Percentiles rank a stretch among this genome's conserved stretches.
These are phyloP conservation scores for Morpho deidamia DNA, from an alignment of 2,888 invertebrate genomes.

Conservation along the genomic window DNA sequence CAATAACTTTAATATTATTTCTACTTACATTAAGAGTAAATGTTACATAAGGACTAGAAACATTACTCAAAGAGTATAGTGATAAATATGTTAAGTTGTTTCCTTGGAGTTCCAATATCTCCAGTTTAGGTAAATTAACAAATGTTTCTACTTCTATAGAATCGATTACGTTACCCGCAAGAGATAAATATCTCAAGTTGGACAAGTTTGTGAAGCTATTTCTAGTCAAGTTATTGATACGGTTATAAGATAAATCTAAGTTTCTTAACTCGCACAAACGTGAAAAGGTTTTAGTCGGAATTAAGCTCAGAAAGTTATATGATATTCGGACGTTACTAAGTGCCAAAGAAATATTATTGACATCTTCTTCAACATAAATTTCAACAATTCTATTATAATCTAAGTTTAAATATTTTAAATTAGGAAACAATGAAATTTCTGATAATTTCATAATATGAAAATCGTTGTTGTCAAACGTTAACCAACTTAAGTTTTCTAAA, in stretches of 20 bases:
- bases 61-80: conserved; percentile 82
- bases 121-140: conserved; percentile 85
- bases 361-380: conserved; percentile 83
- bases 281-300: conserved; percentile 84
- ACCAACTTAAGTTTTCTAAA: conserved; percentile 86
- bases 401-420: conserved; percentile 88
- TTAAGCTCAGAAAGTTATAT: conserved; percentile 85
- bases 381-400: conserved; percentile 89
- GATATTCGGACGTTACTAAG: conserved; percentile 89
- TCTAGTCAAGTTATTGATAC: conserved; percentile 83
- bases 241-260: conserved; percentile 88
- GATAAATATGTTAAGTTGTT: conserved; percentile 85
- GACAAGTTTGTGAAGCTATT: conserved; percentile 88
- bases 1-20: conserved; percentile 78
- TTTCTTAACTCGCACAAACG: conserved; percentile 85
- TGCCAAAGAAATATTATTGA: conserved; percentile 83
- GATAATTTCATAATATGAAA: conserved; percentile 84
- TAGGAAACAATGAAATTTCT: conserved; percentile 83
- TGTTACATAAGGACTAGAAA: conserved; percentile 81
- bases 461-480: conserved; percentile 93
- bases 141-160: conserved; percentile 86
- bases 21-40: conserved; percentile 87
- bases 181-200: conserved; percentile 87
- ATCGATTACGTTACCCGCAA: conserved; percentile 89
- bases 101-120: conserved; percentile 88